Conservation (phyloP, 2,888 invertebrate species). For the Arctia plantaginis region DNA sequence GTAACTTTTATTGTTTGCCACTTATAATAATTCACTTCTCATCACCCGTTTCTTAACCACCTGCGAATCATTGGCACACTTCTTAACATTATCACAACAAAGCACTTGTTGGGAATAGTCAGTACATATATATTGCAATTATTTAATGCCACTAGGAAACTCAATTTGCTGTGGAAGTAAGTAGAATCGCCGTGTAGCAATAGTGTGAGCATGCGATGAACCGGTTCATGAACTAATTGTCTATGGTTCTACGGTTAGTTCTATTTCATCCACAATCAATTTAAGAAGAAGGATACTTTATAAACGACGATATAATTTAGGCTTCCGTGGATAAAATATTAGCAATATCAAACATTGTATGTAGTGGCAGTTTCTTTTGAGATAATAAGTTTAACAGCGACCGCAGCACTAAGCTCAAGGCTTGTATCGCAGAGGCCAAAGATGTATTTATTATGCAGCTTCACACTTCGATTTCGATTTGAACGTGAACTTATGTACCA, state of each 20-base stretch:
- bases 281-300: neutral
- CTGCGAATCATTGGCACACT: neutral
- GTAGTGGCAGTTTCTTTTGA: too few species aligned
- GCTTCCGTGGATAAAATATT: neutral
- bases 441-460: too few species aligned
- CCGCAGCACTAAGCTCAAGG: too few species aligned
- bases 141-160: neutral
- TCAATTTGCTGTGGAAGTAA: constrained; percentile 20
- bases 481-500: neutral
- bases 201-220: constrained; percentile 37
- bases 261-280: constrained; percentile 13
- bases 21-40: too few species aligned
- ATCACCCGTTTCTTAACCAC: neutral
- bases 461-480: too few species aligned
- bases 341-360: too few species aligned
- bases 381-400: too few species aligned
- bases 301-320: neutral
- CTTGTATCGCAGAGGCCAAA: too few species aligned
- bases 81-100: neutral
- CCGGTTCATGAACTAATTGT: constrained; percentile 45
- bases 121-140: neutral
- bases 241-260: constrained; percentile 8
- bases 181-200: constrained; percentile 34
- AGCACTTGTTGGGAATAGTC: neutral
- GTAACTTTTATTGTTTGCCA: neutral